Conservation (phyloP, 2,113 vertebrate species). For the Tyto alba region DNA sequence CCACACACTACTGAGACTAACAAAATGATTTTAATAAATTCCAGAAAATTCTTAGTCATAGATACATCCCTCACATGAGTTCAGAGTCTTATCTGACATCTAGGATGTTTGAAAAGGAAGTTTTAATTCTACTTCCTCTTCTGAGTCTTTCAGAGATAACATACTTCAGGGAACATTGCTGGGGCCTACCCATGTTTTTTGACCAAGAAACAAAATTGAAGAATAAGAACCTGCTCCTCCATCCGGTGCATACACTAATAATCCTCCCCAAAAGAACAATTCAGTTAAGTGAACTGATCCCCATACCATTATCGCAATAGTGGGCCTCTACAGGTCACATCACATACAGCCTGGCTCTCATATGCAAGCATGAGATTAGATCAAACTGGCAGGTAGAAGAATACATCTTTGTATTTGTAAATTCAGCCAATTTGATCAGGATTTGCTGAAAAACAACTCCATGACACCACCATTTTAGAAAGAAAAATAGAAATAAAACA, state of each 20-base stretch:
- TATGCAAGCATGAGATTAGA: background rate
- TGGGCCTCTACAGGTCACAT: background rate
- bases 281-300: background rate
- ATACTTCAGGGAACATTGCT: background rate
- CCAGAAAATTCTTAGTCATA: background rate
- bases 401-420: background rate
- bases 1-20: background rate
- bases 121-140: background rate
- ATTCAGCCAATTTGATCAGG: slow-evolving; percentile 1
- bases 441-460: background rate
- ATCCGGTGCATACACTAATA: background rate
- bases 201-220: slow-evolving; percentile 7
- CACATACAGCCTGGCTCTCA: background rate
- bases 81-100: background rate
- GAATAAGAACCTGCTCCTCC: background rate
- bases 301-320: background rate
- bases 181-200: background rate
- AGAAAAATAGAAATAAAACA: slow-evolving; percentile 1
- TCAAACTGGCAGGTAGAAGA: background rate
- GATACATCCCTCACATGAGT: background rate
- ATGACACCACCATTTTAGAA: background rate
- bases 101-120: background rate
- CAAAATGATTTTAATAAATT: background rate
- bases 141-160: background rate
- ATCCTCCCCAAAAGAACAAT: background rate